Base-by-base conservation (phyloP, 2,113 vertebrate genomes). In the Chascanopsetta lugubris region DNA sequence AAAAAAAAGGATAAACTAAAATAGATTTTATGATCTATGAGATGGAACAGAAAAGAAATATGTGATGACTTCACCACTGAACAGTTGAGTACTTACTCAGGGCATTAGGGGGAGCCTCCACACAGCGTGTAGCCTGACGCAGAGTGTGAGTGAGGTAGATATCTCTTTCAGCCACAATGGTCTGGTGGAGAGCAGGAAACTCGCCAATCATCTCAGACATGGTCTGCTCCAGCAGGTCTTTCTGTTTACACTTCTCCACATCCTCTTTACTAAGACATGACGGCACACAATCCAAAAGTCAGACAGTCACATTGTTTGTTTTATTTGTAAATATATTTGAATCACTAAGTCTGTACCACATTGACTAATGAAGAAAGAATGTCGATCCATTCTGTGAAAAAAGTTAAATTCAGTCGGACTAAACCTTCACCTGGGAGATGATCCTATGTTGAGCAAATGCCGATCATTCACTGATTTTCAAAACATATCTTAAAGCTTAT, bases 151-250 rank as follows among this genome's bases (percentile, higher is more conserved):
- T 97, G 91, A 99, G 95, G 92, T 98, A 99, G 90, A 98, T 73
- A 83, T 99, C 97, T 32, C 97, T 89, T 87, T 99, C 97, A 0
- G 97, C 95, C 67, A 99, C 97, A 1, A 99, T 99, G 1, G 97
- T 98, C 73, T 96, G 95, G 80, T 99, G 97, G 64, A 99, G 94
- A 75, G 98, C 96, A 9, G 97, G 97, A 76, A 99, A 99, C 88
- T 99, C 97, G 32, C 97, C 97, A 2, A 99, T 96, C 97, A 99
- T 99, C 90, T 99, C 97, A 0, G 95, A 95, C 97, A 99, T 99
- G 85, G 97, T 98, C 91, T 99, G 97, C 80, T 99, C 97, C 85
- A 99, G 89, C 61, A 99, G 92, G 88, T 99, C 97, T 84, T 98
- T 99, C 89, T 98, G 97, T 87, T 99, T 99, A 75, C 97, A 99